Evolutionary conservation across 1,140 invertebrate species (phyloP), one percentile per base, ranked within the genome.

Genomic region (Elysia chlorotica): DNA sequence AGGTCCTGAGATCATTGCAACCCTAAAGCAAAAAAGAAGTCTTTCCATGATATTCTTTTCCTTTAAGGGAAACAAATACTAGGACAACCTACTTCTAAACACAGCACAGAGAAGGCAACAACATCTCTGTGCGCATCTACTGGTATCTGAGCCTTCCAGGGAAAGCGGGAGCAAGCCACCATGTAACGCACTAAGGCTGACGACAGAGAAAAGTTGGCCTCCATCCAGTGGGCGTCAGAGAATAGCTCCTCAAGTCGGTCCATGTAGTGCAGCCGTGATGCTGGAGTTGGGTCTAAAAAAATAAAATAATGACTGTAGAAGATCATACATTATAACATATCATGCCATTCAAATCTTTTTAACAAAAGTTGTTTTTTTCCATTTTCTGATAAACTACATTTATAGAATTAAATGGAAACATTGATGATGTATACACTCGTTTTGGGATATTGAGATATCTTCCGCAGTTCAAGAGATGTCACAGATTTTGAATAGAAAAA

Each of bases 61-160:
- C n/a, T n/a, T n/a, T n/a, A n/a, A n/a, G n/a, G n/a, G n/a, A n/a
- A n/a, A n/a, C n/a, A n/a, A n/a, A n/a, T n/a, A n/a, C n/a, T n/a
- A n/a, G n/a, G n/a, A n/a, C n/a, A n/a, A n/a, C 61, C n/a, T 28
- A 90, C 87, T 86, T 93, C 91, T 28, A 92, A 81, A 77, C 90
- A 91, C 0, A 93, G 72, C 2, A 92, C 83, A 63, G 88, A 88
- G 82, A 93, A 92, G 76, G 90, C 88, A 0, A 89, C 88, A 1
- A 93, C 85, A 78, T 92, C 90, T 71, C 89, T 88, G 1, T 84
- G 75, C 66, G 89, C 87, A 31, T 90, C 88, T 48, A 87, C 83
- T 6, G 89, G 87, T 35, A 91, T 78, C 74, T 82, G 80, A 57
- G 81, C 78, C 77, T 81, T 78, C 83, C 85, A 87, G 73, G 87